Conservation (phyloP, 2,797 vertebrate genomes). For the Sebastes hubbsi region DNA sequence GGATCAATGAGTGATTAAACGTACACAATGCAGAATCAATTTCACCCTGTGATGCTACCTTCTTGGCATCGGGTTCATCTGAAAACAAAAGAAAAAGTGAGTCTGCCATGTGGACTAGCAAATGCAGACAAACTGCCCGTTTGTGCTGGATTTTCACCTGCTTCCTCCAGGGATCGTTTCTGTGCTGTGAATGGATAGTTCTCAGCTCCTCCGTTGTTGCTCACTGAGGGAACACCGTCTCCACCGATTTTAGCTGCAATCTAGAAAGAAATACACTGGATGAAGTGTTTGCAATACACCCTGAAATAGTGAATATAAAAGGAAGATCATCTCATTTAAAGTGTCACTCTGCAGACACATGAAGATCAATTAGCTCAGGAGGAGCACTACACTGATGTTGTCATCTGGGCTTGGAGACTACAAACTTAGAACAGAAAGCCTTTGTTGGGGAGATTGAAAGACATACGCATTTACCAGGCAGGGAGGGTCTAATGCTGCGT, state of each 20-base stretch:
- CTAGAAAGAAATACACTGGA: conserved; percentile 49
- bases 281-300: not conserved
- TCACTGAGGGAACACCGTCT: conserved; percentile 77
- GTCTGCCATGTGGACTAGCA: not conserved
- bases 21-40: conserved; percentile 81
- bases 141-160: conserved; percentile 66
- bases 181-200: conserved; percentile 87
- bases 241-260: conserved; percentile 87
- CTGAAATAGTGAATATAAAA: not conserved
- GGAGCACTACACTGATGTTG: not conserved
- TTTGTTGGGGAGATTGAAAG: not conserved
- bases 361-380: not conserved
- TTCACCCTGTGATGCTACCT: conserved; percentile 91
- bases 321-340: not conserved
- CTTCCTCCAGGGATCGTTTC: conserved; percentile 87
- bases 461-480: not conserved
- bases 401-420: not conserved
- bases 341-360: not conserved
- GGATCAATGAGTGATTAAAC: conserved; percentile 42
- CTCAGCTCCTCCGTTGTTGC: conserved; percentile 87
- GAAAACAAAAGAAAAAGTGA: conserved; percentile 28
- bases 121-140: not conserved
- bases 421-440: not conserved
- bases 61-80: conserved; percentile 96
- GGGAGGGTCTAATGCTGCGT: not conserved